Conservation (phyloP, 1,140 invertebrate species). For the Saccostrea cuccullata region DNA sequence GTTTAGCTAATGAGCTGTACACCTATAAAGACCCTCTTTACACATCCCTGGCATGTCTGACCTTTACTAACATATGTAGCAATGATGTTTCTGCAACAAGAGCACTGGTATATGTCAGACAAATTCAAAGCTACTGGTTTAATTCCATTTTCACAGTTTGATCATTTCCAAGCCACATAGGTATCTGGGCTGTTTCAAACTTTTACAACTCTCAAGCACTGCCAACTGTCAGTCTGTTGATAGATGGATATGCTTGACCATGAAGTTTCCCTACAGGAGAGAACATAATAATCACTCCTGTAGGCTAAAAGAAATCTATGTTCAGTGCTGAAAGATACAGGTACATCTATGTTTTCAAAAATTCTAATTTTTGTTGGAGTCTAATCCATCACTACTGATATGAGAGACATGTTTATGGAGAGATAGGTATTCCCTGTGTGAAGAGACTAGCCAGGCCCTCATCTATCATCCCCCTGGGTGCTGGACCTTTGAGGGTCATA, state of each 20-base stretch:
- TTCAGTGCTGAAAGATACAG: slow-evolving; percentile 2
- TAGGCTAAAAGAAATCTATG: neutral
- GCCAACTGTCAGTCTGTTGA: slow-evolving; percentile 10
- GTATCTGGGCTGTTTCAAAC: neutral
- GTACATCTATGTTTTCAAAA: slow-evolving; percentile 34
- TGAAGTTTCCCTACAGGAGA: slow-evolving; percentile 2
- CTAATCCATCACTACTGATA: slow-evolving; percentile 33
- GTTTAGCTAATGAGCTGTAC: slow-evolving; percentile 37
- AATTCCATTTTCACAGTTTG: slow-evolving; percentile 11
- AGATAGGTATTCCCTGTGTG: slow-evolving; percentile 26
- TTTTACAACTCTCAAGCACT: slow-evolving; percentile 11
- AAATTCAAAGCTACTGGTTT: slow-evolving; percentile 19
- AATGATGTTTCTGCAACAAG: neutral
- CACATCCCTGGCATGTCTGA: slow-evolving; percentile 17
- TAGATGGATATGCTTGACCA: slow-evolving; percentile 35
- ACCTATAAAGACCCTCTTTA: slow-evolving; percentile 35
- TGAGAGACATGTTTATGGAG: slow-evolving; percentile 15
- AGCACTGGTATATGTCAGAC: neutral
- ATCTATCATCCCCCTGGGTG: slow-evolving; percentile 20
- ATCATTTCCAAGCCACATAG: slow-evolving; percentile 15
- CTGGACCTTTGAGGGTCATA: neutral
- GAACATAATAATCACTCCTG: slow-evolving; percentile 4
- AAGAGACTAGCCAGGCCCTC: slow-evolving; percentile 3
- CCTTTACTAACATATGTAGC: slow-evolving; percentile 11
- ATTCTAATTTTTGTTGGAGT: neutral